phyloP scores from a whole-genome alignment of 2,888 invertebrate genomes.

The Heteromyza rotundicornis region DNA sequence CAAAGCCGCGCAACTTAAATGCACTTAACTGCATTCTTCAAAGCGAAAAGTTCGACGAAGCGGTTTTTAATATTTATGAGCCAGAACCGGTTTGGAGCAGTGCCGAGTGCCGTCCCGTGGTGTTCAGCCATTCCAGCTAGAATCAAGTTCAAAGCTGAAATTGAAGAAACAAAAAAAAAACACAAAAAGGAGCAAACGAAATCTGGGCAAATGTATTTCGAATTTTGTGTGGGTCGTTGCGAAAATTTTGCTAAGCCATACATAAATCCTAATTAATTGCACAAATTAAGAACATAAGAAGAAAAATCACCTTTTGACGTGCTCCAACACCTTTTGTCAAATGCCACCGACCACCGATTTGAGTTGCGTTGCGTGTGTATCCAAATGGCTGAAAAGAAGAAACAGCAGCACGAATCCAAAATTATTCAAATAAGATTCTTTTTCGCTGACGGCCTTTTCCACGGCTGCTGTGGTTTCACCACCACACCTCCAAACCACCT shows the following conservation, averaged over 20 bases:
- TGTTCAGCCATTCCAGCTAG: background rate
- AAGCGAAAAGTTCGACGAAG: too few species aligned
- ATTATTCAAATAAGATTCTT: background rate
- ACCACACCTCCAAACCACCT: background rate
- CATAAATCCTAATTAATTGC: too few species aligned
- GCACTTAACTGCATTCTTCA: too few species aligned
- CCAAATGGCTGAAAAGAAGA: background rate
- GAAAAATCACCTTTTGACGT: background rate
- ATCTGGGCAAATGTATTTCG: too few species aligned
- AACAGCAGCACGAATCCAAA: background rate
- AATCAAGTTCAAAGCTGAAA: constrained; percentile 6
- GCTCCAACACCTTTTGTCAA: background rate
- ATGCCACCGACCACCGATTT: too few species aligned
- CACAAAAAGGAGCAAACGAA: background rate
- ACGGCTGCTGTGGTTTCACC: background rate
- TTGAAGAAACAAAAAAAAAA: background rate
- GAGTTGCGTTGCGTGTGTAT: too few species aligned
- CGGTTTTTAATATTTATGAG: background rate
- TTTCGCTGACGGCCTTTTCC: background rate
- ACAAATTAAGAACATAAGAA: background rate
- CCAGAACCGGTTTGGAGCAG: background rate
- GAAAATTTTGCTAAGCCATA: too few species aligned
- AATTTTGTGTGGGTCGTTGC: too few species aligned
- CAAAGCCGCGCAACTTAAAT: too few species aligned
- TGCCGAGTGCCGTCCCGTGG: background rate